phyloP scores from a whole-genome alignment of 1,140 invertebrate genomes.

The Nebria ingens region DNA sequence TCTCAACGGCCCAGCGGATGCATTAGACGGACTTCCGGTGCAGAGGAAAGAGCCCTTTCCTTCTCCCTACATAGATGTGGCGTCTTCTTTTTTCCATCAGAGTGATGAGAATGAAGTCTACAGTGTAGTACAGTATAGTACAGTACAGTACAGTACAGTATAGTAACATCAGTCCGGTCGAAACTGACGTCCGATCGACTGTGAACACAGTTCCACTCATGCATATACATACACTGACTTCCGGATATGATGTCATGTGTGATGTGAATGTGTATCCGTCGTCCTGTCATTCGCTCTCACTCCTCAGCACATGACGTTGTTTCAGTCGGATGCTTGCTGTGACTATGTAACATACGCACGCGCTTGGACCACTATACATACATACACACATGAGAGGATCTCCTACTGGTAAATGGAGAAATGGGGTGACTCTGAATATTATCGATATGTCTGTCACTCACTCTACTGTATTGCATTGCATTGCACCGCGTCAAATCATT shows the following conservation, averaged over 20 bases:
- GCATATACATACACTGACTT: conserved; percentile 36
- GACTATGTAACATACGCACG: no score
- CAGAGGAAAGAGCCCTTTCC: neutral
- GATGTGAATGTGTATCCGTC: conserved; percentile 29
- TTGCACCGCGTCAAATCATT: neutral
- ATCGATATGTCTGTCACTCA: conserved; percentile 8
- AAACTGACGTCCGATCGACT: conserved; percentile 27
- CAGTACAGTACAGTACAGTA: neutral
- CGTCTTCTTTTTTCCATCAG: no score
- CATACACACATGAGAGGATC: neutral
- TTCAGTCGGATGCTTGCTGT: neutral
- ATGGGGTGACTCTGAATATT: conserved; percentile 4
- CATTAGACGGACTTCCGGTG: conserved; percentile 37
- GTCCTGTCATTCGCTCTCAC: neutral
- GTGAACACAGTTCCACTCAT: conserved; percentile 29
- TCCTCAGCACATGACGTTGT: neutral
- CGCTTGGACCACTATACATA: no score
- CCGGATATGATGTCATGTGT: conserved; percentile 31
- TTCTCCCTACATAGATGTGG: neutral
- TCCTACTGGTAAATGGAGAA: neutral
- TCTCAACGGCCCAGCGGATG: conserved; percentile 24
- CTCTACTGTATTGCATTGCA: neutral
- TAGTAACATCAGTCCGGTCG: neutral
- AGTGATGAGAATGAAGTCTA: no score
- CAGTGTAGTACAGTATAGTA: neutral